These are phyloP conservation scores for Drosophila algonquin DNA, from an alignment of 2,888 invertebrate genomes.

Conservation along the genomic window DNA sequence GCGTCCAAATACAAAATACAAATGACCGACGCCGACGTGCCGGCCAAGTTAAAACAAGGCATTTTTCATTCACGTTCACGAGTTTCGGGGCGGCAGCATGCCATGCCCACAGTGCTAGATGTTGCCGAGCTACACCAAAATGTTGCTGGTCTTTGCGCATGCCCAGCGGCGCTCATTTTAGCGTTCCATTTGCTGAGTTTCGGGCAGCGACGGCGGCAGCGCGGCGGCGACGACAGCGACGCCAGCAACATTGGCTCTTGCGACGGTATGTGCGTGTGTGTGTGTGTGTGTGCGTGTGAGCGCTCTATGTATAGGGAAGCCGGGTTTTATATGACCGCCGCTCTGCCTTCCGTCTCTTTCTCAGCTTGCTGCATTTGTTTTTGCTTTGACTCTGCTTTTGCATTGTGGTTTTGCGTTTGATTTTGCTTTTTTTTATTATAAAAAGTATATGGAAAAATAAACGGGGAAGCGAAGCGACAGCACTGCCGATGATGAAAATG, in stretches of 20 bases:
- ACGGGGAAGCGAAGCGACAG: neutral
- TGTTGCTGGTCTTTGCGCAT: conserved; percentile 14
- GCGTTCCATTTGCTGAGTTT: too few species aligned
- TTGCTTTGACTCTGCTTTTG: conserved; percentile 64
- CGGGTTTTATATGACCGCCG: conserved; percentile 45
- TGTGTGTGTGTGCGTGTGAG: conserved; percentile 28
- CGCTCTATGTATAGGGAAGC: conserved; percentile 37
- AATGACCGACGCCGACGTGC: conserved; percentile 77
- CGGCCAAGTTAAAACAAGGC: too few species aligned
- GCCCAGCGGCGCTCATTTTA: too few species aligned
- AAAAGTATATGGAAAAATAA: neutral
- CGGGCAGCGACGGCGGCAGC: too few species aligned
- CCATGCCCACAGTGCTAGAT: conserved; percentile 6
- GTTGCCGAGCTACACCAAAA: neutral
- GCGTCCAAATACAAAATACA: conserved; percentile 82
- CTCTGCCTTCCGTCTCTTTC: conserved; percentile 45
- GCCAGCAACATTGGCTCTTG: neutral
- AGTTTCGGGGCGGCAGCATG: too few species aligned
- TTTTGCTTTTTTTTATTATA: conserved; percentile 30
- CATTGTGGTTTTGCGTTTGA: conserved; percentile 65
- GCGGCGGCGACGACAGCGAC: too few species aligned
- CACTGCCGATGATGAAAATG: neutral
- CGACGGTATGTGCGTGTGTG: conserved; percentile 21
- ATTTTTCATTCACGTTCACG: too few species aligned
- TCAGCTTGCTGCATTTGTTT: conserved; percentile 72